Base-by-base conservation (phyloP, 2,888 invertebrate species). In the Achlya flavicornis region DNA sequence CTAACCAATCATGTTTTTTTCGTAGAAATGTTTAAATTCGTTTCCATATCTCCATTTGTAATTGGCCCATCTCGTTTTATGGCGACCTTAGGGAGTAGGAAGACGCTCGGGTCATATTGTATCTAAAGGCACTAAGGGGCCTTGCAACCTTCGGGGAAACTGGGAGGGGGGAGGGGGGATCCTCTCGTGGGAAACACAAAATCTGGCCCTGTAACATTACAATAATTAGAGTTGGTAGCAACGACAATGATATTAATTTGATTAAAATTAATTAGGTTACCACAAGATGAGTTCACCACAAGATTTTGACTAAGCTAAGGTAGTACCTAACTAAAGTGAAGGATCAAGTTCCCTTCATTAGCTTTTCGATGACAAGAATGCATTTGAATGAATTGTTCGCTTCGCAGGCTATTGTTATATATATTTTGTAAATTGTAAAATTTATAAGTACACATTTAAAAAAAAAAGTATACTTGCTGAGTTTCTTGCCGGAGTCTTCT, bases 11-110 rank as follows among this genome's bases (percentile, higher is more conserved):
- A 19, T 26, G 62, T n/a, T 41, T 38, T 61, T 60, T 66, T 57
- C 58, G 10, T 65, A 57, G 33, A n/a, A n/a, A 32, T n/a, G 68
- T 69, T 69, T 61, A 57, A 61, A 67, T 71, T 71, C 66, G 69
- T 71, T 71, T 68, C 61, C 69, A 71, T 73, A 73, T 67, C 68
- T 73, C 64, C 61, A 64, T 63, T 66, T 67, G 46, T 71, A 69
- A 74, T 68, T 68, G 65, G 19, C 53, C 19, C 53, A 53, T 53
- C 10, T 19, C 19, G 53, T 53, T 53, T 53, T 53, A 53, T 19
- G 53, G 53, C n/a, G 46, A n/a, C 53, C 53, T 53, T 19, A 53
- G 53, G 53, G 53, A 53, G 53, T 53, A 19, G 19, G n/a, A 43
- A 14, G 14, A 46, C n/a, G 6, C 46, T 53, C 10, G 53, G 19